Conservation (phyloP, 2,888 invertebrate genomes). For the Pyrochroa serraticornis region DNA sequence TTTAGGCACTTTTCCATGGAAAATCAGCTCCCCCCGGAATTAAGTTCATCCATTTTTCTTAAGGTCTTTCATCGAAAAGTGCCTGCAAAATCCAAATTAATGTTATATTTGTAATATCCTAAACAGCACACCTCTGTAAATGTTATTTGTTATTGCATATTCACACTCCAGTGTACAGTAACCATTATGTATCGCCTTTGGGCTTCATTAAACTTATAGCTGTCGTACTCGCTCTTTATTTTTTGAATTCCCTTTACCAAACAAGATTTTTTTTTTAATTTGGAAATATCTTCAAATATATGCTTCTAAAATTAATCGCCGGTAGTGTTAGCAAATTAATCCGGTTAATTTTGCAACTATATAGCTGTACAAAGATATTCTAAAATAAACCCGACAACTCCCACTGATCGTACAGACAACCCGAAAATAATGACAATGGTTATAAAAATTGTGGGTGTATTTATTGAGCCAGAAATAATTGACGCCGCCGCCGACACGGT, state of each 20-base stretch:
- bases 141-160: slow-evolving; percentile 59
- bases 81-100: slow-evolving; percentile 25
- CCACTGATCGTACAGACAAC: slow-evolving; percentile 1
- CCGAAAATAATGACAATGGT: background rate
- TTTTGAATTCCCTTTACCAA: slow-evolving; percentile 9
- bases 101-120: slow-evolving; percentile 35
- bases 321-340: background rate
- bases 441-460: background rate
- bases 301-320: no score
- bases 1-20: slow-evolving; percentile 11
- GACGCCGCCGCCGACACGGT: no score
- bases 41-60: background rate
- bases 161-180: slow-evolving; percentile 57
- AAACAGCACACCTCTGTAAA: slow-evolving; percentile 43
- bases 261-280: slow-evolving; percentile 12
- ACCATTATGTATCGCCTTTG: slow-evolving; percentile 58
- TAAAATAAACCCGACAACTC: background rate
- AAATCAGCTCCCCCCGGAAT: background rate
- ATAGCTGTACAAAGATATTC: background rate
- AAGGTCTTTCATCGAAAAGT: slow-evolving; percentile 12
- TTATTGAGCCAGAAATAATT: background rate
- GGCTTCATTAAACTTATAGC: slow-evolving; percentile 59
- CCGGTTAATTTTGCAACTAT: background rate
- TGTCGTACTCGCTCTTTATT: slow-evolving; percentile 49
- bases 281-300: slow-evolving; percentile 8